A percentile compares a stretch with the other conserved stretches of the same genome.
phyloP scores from a whole-genome alignment of 2,113 vertebrate species.

The Alouatta palliata region DNA sequence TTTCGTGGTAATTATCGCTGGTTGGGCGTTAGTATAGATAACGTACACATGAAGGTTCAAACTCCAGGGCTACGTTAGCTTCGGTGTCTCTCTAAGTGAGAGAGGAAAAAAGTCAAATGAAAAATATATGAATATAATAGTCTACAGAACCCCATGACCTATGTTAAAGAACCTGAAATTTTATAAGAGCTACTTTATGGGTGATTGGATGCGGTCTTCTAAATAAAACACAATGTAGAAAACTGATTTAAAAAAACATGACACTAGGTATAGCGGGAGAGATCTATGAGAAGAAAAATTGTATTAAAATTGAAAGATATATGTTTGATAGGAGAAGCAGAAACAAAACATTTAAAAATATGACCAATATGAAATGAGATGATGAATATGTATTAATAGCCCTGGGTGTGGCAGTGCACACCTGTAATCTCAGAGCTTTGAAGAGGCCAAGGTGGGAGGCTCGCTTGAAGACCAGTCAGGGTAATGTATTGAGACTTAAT shows the following conservation, averaged over 20 bases:
- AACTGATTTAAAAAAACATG: neutral
- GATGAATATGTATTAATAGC: neutral
- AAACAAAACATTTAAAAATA: neutral
- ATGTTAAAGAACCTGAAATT: neutral
- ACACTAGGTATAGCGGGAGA: neutral
- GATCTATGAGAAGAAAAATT: slow-evolving; percentile 17
- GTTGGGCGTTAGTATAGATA: neutral
- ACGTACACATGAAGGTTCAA: neutral
- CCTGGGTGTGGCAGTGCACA: too few relatives aligned
- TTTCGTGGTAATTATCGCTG: slow-evolving; percentile 37
- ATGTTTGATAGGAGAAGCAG: neutral
- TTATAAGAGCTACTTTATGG: neutral
- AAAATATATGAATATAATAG: neutral
- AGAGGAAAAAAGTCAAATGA: neutral
- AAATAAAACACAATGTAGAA: neutral
- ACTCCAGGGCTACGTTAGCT: neutral
- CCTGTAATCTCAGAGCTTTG: too few relatives aligned
- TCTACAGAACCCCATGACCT: neutral
- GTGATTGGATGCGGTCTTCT: neutral
- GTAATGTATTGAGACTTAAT: too few relatives aligned
- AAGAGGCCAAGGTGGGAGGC: too few relatives aligned
- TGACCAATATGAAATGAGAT: slow-evolving; percentile 7
- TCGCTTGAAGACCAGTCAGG: too few relatives aligned
- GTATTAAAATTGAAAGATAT: neutral
- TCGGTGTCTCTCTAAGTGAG: neutral